Evolutionary conservation across 2,113 vertebrate genomes (phyloP).

Genomic region (Zosterops lateralis): DNA sequence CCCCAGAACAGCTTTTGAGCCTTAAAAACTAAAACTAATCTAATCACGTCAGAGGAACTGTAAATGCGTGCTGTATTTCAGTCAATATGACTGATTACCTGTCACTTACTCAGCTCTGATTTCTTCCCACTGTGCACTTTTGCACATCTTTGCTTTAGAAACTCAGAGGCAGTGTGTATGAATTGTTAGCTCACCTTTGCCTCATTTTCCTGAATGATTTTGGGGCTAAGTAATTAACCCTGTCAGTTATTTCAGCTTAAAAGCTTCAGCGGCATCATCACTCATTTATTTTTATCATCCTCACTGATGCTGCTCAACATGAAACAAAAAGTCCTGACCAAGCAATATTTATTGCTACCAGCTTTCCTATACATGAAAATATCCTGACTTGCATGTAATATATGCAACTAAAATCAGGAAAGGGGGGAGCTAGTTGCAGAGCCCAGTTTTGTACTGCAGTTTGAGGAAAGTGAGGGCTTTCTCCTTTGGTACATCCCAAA

Average conservation of each 20-base stretch:
- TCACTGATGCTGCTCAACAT: neutral
- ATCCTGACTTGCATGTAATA: rapidly evolving
- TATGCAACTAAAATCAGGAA: neutral
- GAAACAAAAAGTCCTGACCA: neutral
- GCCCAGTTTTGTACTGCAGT: neutral
- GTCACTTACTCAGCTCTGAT: neutral
- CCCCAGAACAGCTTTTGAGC: neutral
- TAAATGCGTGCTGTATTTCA: constrained; percentile 28
- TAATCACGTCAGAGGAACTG: neutral
- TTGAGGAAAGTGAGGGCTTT: neutral
- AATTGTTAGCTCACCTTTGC: neutral
- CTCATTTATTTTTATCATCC: neutral
- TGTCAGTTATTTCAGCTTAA: neutral
- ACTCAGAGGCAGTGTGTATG: rapidly evolving
- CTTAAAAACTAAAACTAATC: constrained; percentile 4
- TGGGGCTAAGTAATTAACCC: neutral
- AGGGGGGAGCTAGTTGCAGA: neutral
- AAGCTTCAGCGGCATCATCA: neutral
- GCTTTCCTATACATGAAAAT: neutral
- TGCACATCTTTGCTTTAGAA: constrained; percentile 1
- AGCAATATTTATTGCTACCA: neutral
- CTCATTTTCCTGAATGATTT: neutral
- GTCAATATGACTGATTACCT: constrained; percentile 43
- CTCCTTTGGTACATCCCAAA: neutral
- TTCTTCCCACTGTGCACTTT: neutral